Percentiles rank a stretch among this genome's conserved stretches.
Evolutionary conservation across 2,888 invertebrate species (phyloP).

Genomic region (Tetragonula carbonaria): DNA sequence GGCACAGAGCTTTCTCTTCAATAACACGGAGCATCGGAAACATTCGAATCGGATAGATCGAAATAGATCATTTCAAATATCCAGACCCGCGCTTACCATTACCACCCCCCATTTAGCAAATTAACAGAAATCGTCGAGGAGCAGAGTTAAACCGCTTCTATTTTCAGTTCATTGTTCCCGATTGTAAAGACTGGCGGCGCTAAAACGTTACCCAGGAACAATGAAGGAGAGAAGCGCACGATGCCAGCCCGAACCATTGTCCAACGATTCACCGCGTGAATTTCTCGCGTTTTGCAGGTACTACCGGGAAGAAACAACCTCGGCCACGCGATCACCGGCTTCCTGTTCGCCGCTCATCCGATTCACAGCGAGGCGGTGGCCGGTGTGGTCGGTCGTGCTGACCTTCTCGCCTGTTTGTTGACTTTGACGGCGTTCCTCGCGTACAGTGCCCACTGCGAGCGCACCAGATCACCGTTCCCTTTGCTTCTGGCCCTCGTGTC

Average conservation of each 20-base stretch:
- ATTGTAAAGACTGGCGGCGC: conserved; percentile 5
- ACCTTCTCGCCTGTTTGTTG: conserved; percentile 95
- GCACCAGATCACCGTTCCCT: conserved; percentile 78
- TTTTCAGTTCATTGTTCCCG: conserved; percentile 30
- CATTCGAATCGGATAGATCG: too few species aligned
- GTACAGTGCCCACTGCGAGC: conserved; percentile 90
- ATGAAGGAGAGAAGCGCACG: not conserved
- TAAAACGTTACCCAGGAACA: not conserved
- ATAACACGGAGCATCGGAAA: too few species aligned
- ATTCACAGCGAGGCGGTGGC: conserved; percentile 99
- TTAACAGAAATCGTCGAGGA: conserved; percentile 31
- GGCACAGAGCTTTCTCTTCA: too few species aligned
- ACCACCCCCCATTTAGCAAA: not conserved
- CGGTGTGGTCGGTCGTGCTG: conserved; percentile 97
- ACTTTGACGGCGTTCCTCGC: conserved; percentile 94
- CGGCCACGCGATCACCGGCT: conserved; percentile 91
- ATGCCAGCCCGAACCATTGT: conserved; percentile 1
- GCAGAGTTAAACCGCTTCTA: not conserved
- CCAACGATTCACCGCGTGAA: not conserved
- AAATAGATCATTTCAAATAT: not conserved
- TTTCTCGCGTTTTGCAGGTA: conserved; percentile 80
- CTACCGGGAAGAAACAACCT: conserved; percentile 87
- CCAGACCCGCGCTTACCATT: not conserved
- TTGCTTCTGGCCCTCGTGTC: conserved; percentile 85
- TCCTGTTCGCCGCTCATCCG: conserved; percentile 97